Evolutionary conservation across 2,113 vertebrate genomes (phyloP).

Genomic region (Malurus elegans): DNA sequence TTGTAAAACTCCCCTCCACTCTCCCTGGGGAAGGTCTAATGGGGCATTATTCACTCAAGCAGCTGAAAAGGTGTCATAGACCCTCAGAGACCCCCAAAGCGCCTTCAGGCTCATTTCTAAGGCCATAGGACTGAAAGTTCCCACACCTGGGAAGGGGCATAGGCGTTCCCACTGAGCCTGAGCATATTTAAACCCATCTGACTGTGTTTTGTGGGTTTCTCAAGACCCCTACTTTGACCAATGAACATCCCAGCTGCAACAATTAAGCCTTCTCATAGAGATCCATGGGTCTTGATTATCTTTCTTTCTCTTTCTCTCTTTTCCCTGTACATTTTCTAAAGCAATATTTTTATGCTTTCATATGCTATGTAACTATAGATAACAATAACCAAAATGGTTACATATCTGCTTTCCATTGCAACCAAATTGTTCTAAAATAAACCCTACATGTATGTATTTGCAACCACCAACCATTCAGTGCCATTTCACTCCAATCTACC

Average conservation of each 20-base stretch:
- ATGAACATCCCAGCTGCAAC: background rate
- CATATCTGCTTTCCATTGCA: background rate
- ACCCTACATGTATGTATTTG: background rate
- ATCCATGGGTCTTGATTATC: background rate
- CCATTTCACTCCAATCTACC: background rate
- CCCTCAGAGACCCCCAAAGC: background rate
- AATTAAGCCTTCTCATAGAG: background rate
- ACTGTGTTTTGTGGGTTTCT: background rate
- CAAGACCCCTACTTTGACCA: background rate
- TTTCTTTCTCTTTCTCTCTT: background rate
- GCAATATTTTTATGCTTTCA: background rate
- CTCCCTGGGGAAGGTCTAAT: no score
- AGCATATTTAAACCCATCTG: background rate
- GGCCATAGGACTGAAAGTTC: background rate
- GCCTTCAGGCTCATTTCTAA: background rate
- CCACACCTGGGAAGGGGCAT: fast-evolving
- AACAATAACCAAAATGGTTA: background rate
- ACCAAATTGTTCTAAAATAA: background rate
- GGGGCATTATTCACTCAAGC: background rate
- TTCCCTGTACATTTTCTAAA: background rate
- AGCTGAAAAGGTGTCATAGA: background rate
- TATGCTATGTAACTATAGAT: background rate
- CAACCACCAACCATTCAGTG: background rate
- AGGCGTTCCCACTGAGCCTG: background rate
- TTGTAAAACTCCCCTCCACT: background rate